A percentile compares a stretch with the other conserved stretches of the same genome.
Conservation (phyloP, 2,113 vertebrate genomes). For the Monarcha castaneiventris region DNA sequence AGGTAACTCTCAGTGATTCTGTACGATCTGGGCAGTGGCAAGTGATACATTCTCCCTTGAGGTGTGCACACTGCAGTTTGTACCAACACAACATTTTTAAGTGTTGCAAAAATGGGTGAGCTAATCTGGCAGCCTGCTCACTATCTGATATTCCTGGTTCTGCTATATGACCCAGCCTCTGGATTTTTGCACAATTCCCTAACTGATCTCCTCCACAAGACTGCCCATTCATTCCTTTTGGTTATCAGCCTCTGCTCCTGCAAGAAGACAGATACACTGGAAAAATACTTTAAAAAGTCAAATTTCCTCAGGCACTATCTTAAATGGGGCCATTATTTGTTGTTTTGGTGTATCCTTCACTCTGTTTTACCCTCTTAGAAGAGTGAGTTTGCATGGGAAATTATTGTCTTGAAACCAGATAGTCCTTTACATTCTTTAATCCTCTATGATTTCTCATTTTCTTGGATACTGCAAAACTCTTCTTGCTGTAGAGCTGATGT, state of each 20-base stretch:
- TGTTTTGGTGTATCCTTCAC: not conserved
- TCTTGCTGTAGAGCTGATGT: not conserved
- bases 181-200: not conserved
- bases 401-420: not conserved
- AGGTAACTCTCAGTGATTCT: not conserved
- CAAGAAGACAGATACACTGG: not conserved
- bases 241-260: slow-evolving; percentile 16
- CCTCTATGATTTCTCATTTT: not conserved
- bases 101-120: not conserved
- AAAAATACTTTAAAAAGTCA: slow-evolving; percentile 24
- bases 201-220: not conserved
- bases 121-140: not conserved
- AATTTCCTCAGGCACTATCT: not conserved
- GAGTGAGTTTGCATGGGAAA: not conserved
- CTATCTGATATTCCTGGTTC: not conserved
- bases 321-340: not conserved
- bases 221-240: not conserved
- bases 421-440: not conserved
- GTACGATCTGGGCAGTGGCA: not conserved
- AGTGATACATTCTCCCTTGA: not conserved
- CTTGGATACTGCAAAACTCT: not conserved
- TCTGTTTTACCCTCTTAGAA: not conserved
- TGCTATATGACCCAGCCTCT: not conserved
- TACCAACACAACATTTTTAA: not conserved
- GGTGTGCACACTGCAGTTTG: not conserved